These are phyloP conservation scores for Macrosiphum euphorbiae DNA, from an alignment of 2,888 invertebrate genomes.

Conservation along the genomic window DNA sequence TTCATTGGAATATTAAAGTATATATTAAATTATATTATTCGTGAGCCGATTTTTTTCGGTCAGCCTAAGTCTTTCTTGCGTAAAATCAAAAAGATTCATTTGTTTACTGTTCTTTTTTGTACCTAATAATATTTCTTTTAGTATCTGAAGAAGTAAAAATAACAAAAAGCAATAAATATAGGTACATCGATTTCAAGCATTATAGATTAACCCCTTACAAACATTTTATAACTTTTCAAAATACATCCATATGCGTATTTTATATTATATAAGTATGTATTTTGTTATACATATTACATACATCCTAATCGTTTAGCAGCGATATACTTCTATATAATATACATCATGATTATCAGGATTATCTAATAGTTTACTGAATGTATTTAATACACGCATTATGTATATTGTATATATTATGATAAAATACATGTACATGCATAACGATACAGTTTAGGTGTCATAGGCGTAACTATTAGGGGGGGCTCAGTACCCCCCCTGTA, in stretches of 20 bases:
- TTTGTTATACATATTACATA: background rate
- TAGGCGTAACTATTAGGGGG: too few species aligned
- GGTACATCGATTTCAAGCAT: background rate
- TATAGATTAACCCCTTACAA: background rate
- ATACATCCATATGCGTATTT: background rate
- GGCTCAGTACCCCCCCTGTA: too few species aligned
- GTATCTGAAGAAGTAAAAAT: background rate
- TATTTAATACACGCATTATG: background rate
- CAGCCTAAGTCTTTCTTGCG: background rate
- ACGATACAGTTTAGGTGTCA: background rate
- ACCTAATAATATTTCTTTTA: background rate
- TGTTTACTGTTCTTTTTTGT: background rate
- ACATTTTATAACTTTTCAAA: background rate
- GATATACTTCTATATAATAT: background rate
- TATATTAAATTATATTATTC: background rate
- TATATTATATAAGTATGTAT: conserved; percentile 3
- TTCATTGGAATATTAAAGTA: background rate
- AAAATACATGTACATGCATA: background rate
- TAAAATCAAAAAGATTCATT: background rate
- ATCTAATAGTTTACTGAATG: background rate
- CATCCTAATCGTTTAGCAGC: background rate
- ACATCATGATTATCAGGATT: background rate
- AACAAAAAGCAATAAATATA: background rate
- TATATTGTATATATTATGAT: background rate
- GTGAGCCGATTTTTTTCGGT: background rate